Percentiles rank a stretch among this genome's conserved stretches.
These are phyloP conservation scores for Pseudorhombus dupliciocellatus DNA, from an alignment of 2,113 vertebrate species.

Conservation along the genomic window DNA sequence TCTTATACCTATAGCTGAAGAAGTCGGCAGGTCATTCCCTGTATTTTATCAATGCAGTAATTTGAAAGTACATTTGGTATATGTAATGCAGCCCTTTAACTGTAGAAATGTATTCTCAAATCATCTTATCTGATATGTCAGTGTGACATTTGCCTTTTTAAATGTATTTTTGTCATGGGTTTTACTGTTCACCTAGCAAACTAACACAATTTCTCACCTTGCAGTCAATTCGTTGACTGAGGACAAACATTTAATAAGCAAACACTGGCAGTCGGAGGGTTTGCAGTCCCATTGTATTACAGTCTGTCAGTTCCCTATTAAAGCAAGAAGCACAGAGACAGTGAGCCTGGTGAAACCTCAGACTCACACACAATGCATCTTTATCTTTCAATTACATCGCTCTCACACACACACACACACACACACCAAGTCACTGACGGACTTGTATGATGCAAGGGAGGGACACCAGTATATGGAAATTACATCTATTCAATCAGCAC, in stretches of 20 bases:
- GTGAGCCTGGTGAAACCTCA: not conserved
- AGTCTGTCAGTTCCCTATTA: not conserved
- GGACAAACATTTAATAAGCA: not conserved
- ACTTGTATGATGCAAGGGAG: slow-evolving; percentile 24
- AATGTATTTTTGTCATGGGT: no score
- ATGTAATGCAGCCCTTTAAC: no score
- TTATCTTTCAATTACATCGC: not conserved
- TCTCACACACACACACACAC: slow-evolving; percentile 4
- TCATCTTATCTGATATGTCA: no score
- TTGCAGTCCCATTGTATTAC: not conserved
- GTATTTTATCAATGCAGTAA: no score
- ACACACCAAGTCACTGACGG: not conserved
- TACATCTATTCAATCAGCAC: slow-evolving; percentile 51
- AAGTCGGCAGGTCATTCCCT: no score
- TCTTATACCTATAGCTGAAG: no score
- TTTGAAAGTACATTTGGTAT: no score
- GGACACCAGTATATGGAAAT: slow-evolving; percentile 50
- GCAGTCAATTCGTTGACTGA: no score
- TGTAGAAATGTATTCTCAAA: no score
- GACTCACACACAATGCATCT: not conserved
- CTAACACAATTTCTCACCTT: no score
- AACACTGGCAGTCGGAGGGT: not conserved
- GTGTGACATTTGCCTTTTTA: no score
- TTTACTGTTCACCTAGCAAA: no score
- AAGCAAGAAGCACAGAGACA: not conserved